phyloP scores from a whole-genome alignment of 1,140 invertebrate species.

The Wiebesia pumilae region DNA sequence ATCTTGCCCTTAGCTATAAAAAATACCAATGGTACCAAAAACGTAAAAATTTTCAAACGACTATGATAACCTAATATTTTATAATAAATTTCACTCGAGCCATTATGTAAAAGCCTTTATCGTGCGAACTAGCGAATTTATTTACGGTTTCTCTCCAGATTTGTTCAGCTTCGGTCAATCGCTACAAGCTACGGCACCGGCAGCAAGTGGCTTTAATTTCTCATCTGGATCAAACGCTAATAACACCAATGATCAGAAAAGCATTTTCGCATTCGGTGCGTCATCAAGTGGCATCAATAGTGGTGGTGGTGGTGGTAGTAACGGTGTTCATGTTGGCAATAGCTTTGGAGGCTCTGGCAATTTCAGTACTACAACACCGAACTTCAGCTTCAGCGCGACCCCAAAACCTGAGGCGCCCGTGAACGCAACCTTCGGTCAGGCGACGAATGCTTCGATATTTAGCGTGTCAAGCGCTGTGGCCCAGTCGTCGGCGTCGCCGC shows the following conservation, averaged over 20 bases:
- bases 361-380: slow-evolving; percentile 38
- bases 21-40: no score
- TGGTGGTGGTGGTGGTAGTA: neutral
- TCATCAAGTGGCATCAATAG: slow-evolving; percentile 5
- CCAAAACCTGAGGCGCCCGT: slow-evolving; percentile 59
- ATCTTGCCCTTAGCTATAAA: no score
- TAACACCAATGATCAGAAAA: slow-evolving; percentile 2
- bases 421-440: slow-evolving; percentile 59
- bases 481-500: slow-evolving; percentile 56
- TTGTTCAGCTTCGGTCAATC: slow-evolving; percentile 48
- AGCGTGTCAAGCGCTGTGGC: slow-evolving; percentile 57
- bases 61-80: no score
- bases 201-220: slow-evolving; percentile 43
- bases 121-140: no score
- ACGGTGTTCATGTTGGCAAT: slow-evolving; percentile 39
- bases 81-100: neutral
- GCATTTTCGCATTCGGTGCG: slow-evolving; percentile 61
- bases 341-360: slow-evolving; percentile 57
- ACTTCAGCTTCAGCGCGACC: slow-evolving; percentile 65
- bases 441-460: slow-evolving; percentile 60
- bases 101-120: neutral
- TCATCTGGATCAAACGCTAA: slow-evolving; percentile 24
- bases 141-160: neutral
- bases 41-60: no score
- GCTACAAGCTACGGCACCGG: slow-evolving; percentile 3